phyloP scores from a whole-genome alignment of 2,113 vertebrate genomes.

The Stegastes partitus region DNA sequence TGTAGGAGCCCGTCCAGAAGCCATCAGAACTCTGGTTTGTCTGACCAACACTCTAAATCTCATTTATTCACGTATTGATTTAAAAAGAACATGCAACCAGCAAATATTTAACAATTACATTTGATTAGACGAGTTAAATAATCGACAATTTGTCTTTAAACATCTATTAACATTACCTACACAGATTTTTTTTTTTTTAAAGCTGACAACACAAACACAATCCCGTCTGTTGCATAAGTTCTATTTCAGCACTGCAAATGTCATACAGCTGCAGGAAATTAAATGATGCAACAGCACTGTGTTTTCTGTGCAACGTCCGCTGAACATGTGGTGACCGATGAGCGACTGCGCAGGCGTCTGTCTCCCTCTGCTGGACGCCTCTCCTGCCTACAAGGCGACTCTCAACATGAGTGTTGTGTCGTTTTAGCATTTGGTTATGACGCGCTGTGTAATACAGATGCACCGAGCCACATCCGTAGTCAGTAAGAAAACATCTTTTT shows the following conservation, averaged over 20 bases:
- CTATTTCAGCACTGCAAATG: constrained; percentile 28
- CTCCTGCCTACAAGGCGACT: neutral
- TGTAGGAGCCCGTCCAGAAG: no score
- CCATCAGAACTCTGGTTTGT: no score
- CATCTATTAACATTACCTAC: no score
- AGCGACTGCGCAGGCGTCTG: neutral
- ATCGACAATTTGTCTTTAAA: no score
- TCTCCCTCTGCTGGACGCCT: constrained; percentile 62
- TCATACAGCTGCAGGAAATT: constrained; percentile 33
- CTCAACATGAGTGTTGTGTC: neutral
- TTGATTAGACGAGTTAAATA: no score
- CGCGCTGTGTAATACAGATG: neutral
- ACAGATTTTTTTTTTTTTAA: neutral
- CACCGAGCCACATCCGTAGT: no score
- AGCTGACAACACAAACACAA: neutral
- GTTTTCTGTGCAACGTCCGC: constrained; percentile 10
- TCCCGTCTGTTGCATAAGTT: constrained; percentile 44
- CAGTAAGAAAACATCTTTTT: neutral
- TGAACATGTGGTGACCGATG: neutral
- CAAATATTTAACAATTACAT: no score
- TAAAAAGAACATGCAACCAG: no score
- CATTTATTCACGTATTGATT: no score
- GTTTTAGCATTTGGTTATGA: no score
- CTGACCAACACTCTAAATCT: no score
- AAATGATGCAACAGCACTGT: constrained; percentile 72